phyloP scores from a whole-genome alignment of 2,113 vertebrate genomes.

The Crotalus horridus region DNA sequence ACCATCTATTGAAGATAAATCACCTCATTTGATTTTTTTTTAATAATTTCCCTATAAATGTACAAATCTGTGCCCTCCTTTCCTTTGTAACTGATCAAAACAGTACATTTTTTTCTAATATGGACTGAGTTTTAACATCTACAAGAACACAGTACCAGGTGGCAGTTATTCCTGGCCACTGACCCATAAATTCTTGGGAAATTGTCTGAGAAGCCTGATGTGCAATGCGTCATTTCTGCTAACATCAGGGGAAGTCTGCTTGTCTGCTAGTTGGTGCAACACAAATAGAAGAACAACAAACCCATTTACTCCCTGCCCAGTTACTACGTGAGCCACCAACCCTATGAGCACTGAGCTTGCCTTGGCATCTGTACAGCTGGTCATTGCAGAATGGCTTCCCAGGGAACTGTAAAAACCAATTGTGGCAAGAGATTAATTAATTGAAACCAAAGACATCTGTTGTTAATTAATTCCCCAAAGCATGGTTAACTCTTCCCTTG shows the following conservation, averaged over 20 bases:
- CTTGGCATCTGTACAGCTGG: not conserved
- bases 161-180: not conserved
- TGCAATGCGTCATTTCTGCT: not conserved
- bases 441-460: constrained; percentile 63
- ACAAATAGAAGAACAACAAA: not conserved
- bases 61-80: not conserved
- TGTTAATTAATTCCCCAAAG: constrained; percentile 64
- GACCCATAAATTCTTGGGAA: constrained; percentile 12
- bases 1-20: not conserved
- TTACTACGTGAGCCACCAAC: fast-evolving
- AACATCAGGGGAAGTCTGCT: not conserved
- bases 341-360: fast-evolving
- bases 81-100: not conserved
- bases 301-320: not conserved
- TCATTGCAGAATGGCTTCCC: not conserved
- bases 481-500: constrained; percentile 58
- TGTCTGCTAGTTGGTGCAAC: not conserved
- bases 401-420: constrained; percentile 33
- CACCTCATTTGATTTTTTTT: not conserved
- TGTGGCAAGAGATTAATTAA: constrained; percentile 65
- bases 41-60: not conserved
- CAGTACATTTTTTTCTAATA: not conserved
- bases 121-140: constrained; percentile 3
- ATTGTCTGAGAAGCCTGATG: not conserved
- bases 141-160: not conserved